phyloP scores from a whole-genome alignment of 2,113 vertebrate species.

The Stomatorhinus ivindoensis region DNA sequence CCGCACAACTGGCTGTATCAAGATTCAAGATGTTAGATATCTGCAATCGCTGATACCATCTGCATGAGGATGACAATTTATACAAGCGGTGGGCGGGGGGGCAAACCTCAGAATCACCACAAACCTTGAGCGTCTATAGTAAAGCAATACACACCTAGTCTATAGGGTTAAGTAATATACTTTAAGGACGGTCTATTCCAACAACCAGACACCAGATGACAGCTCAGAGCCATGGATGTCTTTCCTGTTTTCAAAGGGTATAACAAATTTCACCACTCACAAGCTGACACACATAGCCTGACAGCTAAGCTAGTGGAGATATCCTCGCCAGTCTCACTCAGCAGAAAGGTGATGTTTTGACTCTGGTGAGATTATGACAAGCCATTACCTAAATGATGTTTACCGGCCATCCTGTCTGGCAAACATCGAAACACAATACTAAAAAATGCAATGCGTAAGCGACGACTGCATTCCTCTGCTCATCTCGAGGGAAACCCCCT shows the following conservation, averaged over 20 bases:
- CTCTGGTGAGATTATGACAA: background rate
- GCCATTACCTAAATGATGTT: background rate
- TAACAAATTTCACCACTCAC: background rate
- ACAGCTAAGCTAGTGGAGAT: background rate
- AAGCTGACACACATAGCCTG: background rate
- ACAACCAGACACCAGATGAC: background rate
- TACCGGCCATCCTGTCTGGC: background rate
- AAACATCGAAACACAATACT: background rate
- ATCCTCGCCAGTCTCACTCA: background rate
- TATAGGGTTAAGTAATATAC: background rate
- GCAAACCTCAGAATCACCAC: background rate
- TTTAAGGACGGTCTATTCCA: background rate
- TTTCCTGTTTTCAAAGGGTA: background rate
- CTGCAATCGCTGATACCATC: background rate
- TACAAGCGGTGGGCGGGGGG: background rate
- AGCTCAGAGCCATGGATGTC: background rate
- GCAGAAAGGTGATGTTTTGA: background rate
- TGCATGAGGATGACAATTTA: background rate
- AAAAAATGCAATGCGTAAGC: background rate
- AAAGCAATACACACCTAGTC: background rate
- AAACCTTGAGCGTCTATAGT: background rate
- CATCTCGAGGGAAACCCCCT: background rate
- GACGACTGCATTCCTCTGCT: background rate
- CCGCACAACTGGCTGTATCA: background rate
- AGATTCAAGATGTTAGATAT: background rate